Conservation (phyloP, 2,888 invertebrate species). For the Molorchus minor region DNA sequence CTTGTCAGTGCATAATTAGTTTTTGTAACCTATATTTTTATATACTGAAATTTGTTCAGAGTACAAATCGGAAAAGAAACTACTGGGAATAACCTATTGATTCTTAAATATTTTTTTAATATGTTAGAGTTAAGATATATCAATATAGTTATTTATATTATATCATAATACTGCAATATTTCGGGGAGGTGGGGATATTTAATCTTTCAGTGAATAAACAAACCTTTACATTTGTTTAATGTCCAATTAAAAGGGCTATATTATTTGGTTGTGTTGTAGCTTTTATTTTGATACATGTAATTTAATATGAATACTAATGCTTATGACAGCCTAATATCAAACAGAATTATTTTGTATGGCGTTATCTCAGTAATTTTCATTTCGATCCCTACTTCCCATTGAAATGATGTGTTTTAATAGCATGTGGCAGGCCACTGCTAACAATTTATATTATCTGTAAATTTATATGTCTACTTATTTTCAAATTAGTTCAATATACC, state of each 20-base stretch:
- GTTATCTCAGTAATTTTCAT: conserved; percentile 1
- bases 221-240: background rate
- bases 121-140: conserved; percentile 13
- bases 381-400: background rate
- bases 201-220: background rate
- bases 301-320: conserved; percentile 6
- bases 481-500: background rate
- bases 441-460: background rate
- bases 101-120: conserved; percentile 23
- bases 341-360: background rate
- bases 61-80: conserved; percentile 16
- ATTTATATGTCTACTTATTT: conserved; percentile 1
- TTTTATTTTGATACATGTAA: conserved; percentile 10
- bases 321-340: conserved; percentile 12
- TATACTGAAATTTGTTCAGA: conserved; percentile 19
- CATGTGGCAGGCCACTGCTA: background rate
- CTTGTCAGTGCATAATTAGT: conserved; percentile 4
- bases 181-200: background rate
- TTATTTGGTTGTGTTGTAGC: conserved; percentile 18
- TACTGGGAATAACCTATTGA: conserved; percentile 8
- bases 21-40: conserved; percentile 23
- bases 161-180: background rate
- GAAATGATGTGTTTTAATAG: background rate
- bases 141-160: conserved; percentile 1
- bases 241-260: background rate